Conservation (phyloP, 2,113 vertebrate genomes). For the Aspiorhynchus laticeps region DNA sequence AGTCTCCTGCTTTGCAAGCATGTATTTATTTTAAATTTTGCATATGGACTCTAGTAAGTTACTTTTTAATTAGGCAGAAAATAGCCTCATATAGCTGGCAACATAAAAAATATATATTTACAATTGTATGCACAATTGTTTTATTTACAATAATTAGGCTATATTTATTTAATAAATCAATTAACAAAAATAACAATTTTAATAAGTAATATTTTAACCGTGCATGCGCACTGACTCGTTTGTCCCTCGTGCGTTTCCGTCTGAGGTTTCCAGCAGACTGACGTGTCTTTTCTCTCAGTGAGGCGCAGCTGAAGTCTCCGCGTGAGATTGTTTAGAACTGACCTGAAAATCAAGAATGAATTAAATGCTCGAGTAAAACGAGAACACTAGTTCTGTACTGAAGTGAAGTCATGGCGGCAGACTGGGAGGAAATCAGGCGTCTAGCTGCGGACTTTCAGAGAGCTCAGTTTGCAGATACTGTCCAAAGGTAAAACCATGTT, state of each 20-base stretch:
- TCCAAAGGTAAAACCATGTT: slow-evolving; percentile 81
- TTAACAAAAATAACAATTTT: not conserved
- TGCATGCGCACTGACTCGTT: not conserved
- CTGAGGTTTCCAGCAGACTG: not conserved
- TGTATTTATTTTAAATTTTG: not conserved
- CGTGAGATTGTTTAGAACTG: not conserved
- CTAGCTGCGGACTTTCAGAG: slow-evolving; percentile 95
- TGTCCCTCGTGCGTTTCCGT: slow-evolving; percentile 11
- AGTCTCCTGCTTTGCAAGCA: not conserved
- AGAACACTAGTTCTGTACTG: not conserved
- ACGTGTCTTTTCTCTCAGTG: not conserved
- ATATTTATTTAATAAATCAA: not conserved
- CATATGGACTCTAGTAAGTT: not conserved
- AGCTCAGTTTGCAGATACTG: slow-evolving; percentile 89
- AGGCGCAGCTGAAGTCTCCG: not conserved
- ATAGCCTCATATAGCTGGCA: not conserved
- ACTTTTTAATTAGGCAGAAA: not conserved
- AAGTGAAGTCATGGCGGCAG: slow-evolving; percentile 77
- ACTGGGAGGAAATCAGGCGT: slow-evolving; percentile 92
- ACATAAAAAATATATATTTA: not conserved
- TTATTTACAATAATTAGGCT: not conserved
- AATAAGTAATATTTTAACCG: not conserved
- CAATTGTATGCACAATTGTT: not conserved
- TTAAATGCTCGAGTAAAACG: not conserved
- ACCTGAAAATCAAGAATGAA: not conserved